Evolutionary conservation across 2,888 invertebrate species (phyloP), one percentile per base, ranked within the genome.

Genomic region (Bellardia pandia): DNA sequence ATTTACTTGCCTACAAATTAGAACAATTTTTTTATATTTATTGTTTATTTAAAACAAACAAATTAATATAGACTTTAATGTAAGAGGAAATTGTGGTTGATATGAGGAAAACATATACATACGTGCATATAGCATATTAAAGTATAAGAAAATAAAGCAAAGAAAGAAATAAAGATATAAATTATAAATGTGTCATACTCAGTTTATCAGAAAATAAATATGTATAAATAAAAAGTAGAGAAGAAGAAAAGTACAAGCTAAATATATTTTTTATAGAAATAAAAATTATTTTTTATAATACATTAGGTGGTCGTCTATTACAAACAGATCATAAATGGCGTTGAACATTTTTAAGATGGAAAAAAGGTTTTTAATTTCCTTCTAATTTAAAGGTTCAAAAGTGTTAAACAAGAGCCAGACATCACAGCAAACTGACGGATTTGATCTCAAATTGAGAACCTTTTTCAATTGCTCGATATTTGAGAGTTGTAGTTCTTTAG

Each of bases 11-110:
- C 4, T 23, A 16, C 37, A 78, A 78, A 48, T 53, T 51, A 16
- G 68, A 75, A 60, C 60, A 75, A 58, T 48, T 81, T 68, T 66
- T 71, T 30, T 66, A n/a, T 48, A 6, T 68, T 66, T 30, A 42
- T 62, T 42, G 6, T 30, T 23, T 23, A 23, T 23, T 23, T 23
- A 23, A 23, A 23, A 23, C 23, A 23, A 23, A 40, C 11, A 53
- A 74, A 74, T 42, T 11, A 58, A 74, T 4, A 33, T 13, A 33
- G 33, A 30, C 53, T 68, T 62, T 9, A 69, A 60, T 51, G 69
- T 13, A 16, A 72, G 80, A 79, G 85, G 85, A 85, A 85, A 81
- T 85, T 69, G 53, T 58, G 30, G 53, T 51, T 40, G 79, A 85
- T 85, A 85, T 37, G 62, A 85, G 16, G 1, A 33, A 2, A 53